Conservation (phyloP, 2,888 invertebrate species). For the Apotomis turbidana region DNA sequence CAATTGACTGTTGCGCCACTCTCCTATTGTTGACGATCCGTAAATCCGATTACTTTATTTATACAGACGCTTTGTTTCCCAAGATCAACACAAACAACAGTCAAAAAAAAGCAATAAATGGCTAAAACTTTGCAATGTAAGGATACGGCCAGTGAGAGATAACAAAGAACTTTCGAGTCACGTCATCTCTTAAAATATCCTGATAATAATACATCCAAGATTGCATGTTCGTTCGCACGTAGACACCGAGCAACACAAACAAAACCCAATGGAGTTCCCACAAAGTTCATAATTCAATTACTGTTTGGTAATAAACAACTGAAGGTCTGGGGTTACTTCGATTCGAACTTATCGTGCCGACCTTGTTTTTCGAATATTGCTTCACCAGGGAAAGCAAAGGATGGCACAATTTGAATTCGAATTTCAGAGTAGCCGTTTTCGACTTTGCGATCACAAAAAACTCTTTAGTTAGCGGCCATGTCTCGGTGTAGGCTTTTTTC, state of each 20-base stretch:
- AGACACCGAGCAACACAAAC: constrained; percentile 1
- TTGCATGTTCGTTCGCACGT: constrained; percentile 35
- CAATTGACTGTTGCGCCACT: background rate
- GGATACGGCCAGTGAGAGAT: constrained; percentile 13
- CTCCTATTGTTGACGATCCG: background rate
- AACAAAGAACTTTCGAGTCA: constrained; percentile 36
- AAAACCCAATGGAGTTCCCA: background rate
- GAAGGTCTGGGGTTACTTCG: constrained; percentile 1
- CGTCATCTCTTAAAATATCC: constrained; percentile 40
- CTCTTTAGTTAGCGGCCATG: constrained; percentile 13
- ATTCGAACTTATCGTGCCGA: too few relatives aligned
- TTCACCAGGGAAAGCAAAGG: too few relatives aligned
- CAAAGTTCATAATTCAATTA: constrained; percentile 2
- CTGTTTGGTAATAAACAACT: constrained; percentile 6
- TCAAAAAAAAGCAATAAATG: constrained; percentile 8
- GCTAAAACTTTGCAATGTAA: constrained; percentile 16
- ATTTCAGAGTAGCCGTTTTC: too few relatives aligned
- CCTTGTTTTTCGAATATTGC: too few relatives aligned
- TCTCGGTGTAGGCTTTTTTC: background rate
- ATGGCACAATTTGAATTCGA: too few relatives aligned
- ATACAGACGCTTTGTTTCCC: background rate
- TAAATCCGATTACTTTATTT: background rate
- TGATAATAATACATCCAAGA: constrained; percentile 26
- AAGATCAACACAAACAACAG: constrained; percentile 2
- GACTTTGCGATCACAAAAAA: constrained; percentile 12